These are phyloP conservation scores for Andrena marginata DNA, from an alignment of 2,888 invertebrate species.

Conservation along the genomic window DNA sequence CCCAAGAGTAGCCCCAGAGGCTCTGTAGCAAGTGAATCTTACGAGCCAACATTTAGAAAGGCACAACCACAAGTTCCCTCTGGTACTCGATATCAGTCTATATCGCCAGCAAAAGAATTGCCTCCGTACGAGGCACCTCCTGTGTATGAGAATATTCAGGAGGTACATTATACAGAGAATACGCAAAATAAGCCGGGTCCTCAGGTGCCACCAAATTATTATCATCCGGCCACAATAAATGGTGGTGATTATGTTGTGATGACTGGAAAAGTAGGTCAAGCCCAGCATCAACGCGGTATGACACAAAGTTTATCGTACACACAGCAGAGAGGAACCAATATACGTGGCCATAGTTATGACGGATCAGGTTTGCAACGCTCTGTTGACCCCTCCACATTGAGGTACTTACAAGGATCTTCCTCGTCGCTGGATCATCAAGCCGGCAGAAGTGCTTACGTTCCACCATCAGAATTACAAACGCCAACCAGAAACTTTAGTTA, in stretches of 20 bases:
- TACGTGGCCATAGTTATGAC: constrained; percentile 81
- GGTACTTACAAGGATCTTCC: constrained; percentile 76
- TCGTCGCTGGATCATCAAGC: constrained; percentile 78
- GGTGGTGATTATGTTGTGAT: constrained; percentile 93
- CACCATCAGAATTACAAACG: constrained; percentile 82
- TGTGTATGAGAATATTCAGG: constrained; percentile 89
- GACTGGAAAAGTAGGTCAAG: constrained; percentile 88
- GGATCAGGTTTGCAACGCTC: constrained; percentile 74
- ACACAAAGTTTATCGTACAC: constrained; percentile 70
- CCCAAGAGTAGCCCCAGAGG: constrained; percentile 83
- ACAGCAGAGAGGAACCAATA: constrained; percentile 67
- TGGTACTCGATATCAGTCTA: constrained; percentile 87
- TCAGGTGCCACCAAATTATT: constrained; percentile 84
- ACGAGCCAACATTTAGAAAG: constrained; percentile 88
- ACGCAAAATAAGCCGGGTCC: constrained; percentile 84
- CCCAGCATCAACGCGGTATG: constrained; percentile 74
- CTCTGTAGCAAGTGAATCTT: constrained; percentile 82
- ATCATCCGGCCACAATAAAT: constrained; percentile 89
- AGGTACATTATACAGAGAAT: constrained; percentile 83
- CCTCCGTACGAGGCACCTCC: constrained; percentile 87
- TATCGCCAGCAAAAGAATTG: constrained; percentile 87
- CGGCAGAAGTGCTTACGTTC: constrained; percentile 81
- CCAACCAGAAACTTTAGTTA: constrained; percentile 75
- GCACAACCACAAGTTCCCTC: constrained; percentile 94
- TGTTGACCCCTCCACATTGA: constrained; percentile 63